Conservation (phyloP, 1,140 invertebrate genomes). For the Helicoverpa armigera region DNA sequence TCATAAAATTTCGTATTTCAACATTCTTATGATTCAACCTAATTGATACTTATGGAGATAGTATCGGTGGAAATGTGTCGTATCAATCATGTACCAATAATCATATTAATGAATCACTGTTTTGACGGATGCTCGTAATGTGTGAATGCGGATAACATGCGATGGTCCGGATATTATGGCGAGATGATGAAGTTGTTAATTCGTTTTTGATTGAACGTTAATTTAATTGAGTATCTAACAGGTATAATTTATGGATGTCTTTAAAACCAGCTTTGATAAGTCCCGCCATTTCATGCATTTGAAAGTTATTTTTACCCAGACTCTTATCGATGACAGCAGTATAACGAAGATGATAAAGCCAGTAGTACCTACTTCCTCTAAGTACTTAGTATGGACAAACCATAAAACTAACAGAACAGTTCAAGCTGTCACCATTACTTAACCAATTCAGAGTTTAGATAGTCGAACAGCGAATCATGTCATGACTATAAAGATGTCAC, state of each 20-base stretch:
- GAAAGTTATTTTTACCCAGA: too few species aligned
- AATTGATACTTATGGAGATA: slow-evolving; percentile 15
- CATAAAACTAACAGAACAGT: slow-evolving; percentile 2
- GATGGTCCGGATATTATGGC: slow-evolving; percentile 2
- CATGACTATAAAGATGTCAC: slow-evolving; percentile 52
- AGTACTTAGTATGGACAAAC: not conserved
- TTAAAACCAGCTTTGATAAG: not conserved
- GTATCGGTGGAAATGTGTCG: slow-evolving; percentile 18
- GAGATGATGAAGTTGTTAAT: slow-evolving; percentile 9
- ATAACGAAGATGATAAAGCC: not conserved
- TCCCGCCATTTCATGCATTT: not conserved
- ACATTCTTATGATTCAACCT: not conserved
- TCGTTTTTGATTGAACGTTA: not conserved
- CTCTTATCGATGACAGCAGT: not conserved
- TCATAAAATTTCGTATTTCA: not conserved
- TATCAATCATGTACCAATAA: slow-evolving; percentile 17
- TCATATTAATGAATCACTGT: slow-evolving; percentile 27
- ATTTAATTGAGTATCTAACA: not conserved
- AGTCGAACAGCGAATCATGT: slow-evolving; percentile 41
- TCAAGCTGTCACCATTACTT: slow-evolving; percentile 43
- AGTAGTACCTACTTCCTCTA: not conserved
- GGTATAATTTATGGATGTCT: not conserved
- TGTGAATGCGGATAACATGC: slow-evolving; percentile 16
- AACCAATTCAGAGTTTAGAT: slow-evolving; percentile 45
- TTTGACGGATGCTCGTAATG: slow-evolving; percentile 24